Base-by-base conservation (phyloP, 2,888 invertebrate species). In the Nomada ferruginata region DNA sequence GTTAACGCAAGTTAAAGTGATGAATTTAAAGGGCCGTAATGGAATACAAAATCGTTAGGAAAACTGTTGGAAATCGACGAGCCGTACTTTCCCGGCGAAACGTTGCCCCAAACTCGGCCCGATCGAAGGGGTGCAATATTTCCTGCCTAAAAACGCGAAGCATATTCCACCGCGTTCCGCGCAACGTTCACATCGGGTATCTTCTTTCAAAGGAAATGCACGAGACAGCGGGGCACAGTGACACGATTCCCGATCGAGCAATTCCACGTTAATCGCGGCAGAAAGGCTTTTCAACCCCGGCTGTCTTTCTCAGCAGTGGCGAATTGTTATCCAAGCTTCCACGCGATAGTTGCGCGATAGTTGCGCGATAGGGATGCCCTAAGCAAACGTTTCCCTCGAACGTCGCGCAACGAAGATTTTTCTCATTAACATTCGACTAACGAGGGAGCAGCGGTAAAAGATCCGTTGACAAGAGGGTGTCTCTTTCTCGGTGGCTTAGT, bases 391-490 rank as follows among this genome's bases (percentile, higher is more conserved):
- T 36, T 60, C 50, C 57, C 61, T 15, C 29, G 79, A 71, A 66
- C 18, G 57, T 69, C 75, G 71, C 23, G 29, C 78, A 79, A 81
- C 82, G 86, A 85, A 87, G 83, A 87, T 79, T 81, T 77, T 76
- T 85, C 87, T 87, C 87, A 83, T 87, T 87, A 87, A 87, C 86
- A 71, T 73, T 65, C 55, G 76, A 42, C 82, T 86, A 87, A 86
- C 85, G 83, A 86, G 87, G 74, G 60, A 60, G 36, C 76, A 61
- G 60, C 76, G 66, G 69, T 80, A 79, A 81, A 76, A 76, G 79
- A 84, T 82, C 79, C 76, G 70, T 65, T 47, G 68, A 76, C 76
- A 75, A 84, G 83, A 70, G 84, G 78, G 47, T 71, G 78, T 79
- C 65, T 66, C 65, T 71, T 70, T 79, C 65, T 26, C 69, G 36